Evolutionary conservation across 2,888 invertebrate genomes (phyloP).

Genomic region (Neocrepidodera transversa): DNA sequence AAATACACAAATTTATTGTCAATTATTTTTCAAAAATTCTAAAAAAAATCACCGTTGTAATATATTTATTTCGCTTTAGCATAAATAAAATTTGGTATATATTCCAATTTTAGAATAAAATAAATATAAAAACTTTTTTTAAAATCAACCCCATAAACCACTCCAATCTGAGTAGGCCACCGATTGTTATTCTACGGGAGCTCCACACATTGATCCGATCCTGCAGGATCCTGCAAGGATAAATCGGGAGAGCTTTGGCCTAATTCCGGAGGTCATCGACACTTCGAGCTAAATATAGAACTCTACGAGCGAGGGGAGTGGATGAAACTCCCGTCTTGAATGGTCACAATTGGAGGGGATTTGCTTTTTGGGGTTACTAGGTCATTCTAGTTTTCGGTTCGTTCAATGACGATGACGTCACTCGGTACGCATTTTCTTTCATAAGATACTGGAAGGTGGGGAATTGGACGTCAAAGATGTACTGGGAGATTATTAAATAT

Average conservation of each 20-base stretch:
- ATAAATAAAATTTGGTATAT: no score
- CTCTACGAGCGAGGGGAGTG: slow-evolving; percentile 19
- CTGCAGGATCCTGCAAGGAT: slow-evolving; percentile 29
- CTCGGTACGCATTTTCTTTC: slow-evolving; percentile 17
- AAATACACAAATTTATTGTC: no score
- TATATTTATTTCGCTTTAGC: no score
- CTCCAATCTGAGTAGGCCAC: not conserved
- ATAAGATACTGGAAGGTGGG: not conserved
- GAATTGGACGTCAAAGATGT: not conserved
- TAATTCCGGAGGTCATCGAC: slow-evolving; percentile 37
- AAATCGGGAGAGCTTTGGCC: slow-evolving; percentile 36
- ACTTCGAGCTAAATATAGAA: slow-evolving; percentile 36
- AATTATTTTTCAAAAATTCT: no score
- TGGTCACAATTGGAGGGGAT: slow-evolving; percentile 32
- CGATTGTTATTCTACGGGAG: slow-evolving; percentile 21
- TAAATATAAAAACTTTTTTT: no score
- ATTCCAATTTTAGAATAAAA: no score
- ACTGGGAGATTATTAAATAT: not conserved
- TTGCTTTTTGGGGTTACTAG: slow-evolving; percentile 35
- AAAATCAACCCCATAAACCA: slow-evolving; percentile 2
- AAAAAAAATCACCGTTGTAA: no score
- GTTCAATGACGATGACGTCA: slow-evolving; percentile 38
- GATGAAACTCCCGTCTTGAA: slow-evolving; percentile 29
- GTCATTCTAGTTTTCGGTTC: slow-evolving; percentile 30
- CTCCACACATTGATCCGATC: slow-evolving; percentile 21